phyloP scores from a whole-genome alignment of 2,113 vertebrate genomes.

The Euleptes europaea region DNA sequence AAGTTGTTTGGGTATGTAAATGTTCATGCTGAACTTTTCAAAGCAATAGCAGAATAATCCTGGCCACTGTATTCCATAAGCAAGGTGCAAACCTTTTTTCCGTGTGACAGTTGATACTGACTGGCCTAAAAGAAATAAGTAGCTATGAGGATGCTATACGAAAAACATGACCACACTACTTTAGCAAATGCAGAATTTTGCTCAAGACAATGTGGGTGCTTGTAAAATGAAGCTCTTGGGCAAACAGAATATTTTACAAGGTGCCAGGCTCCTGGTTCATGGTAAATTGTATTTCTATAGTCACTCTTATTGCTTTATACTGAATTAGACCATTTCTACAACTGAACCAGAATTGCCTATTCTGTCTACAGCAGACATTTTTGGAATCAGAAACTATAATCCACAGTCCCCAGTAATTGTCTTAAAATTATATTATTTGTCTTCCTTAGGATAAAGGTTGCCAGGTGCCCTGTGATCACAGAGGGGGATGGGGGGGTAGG shows the following conservation, averaged over 20 bases:
- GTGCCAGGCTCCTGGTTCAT: background rate
- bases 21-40: constrained; percentile 16
- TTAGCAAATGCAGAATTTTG: background rate
- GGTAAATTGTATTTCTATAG: too few species aligned
- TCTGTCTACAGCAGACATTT: too few species aligned
- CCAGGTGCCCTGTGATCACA: too few species aligned
- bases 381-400: too few species aligned
- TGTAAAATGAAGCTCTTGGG: background rate
- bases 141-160: background rate
- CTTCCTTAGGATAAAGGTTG: too few species aligned
- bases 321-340: too few species aligned
- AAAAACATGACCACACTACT: background rate
- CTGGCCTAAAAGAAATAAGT: background rate
- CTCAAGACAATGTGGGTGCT: background rate
- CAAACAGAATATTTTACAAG: background rate
- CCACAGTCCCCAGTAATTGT: too few species aligned
- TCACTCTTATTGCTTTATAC: too few species aligned
- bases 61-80: background rate
- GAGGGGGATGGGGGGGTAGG: too few species aligned
- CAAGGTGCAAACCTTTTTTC: constrained; percentile 2
- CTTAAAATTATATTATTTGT: too few species aligned
- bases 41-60: background rate
- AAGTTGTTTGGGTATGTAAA: constrained; percentile 13
- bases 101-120: background rate
- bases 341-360: too few species aligned